Percentiles rank a stretch among this genome's conserved stretches.
Conservation (phyloP, 2,797 vertebrate species). For the Rhynchotus rufescens region DNA sequence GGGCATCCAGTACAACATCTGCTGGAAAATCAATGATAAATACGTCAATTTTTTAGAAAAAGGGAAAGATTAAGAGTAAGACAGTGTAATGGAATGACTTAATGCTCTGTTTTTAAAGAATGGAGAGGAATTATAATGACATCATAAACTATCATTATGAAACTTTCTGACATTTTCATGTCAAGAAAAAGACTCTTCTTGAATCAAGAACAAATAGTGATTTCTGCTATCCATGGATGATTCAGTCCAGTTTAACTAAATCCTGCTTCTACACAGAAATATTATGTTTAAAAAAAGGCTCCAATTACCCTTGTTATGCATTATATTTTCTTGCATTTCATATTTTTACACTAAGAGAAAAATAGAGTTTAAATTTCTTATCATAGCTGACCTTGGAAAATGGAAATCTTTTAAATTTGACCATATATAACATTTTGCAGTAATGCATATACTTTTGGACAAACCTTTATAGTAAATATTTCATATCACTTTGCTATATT, state of each 20-base stretch:
- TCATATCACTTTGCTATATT: not conserved
- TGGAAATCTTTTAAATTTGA: conserved; percentile 9
- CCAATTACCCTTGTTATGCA: not conserved
- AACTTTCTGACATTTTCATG: conserved; percentile 66
- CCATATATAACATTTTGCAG: not conserved
- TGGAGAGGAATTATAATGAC: conserved; percentile 55
- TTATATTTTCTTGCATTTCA: not conserved
- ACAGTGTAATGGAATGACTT: conserved; percentile 58
- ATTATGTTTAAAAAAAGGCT: conserved; percentile 30
- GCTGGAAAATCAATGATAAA: conserved; percentile 73
- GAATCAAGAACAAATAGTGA: conserved; percentile 54
- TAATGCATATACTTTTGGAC: not conserved
- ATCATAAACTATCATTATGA: conserved; percentile 67
- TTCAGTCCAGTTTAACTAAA: conserved; percentile 70
- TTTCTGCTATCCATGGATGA: conserved; percentile 43
- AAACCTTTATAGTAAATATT: conserved; percentile 9
- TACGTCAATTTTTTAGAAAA: conserved; percentile 57
- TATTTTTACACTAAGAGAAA: conserved; percentile 29
- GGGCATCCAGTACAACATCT: conserved; percentile 61
- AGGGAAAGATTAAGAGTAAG: conserved; percentile 48
- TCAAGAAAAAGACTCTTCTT: conserved; percentile 59
- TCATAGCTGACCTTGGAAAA: not conserved
- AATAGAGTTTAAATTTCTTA: conserved; percentile 40
- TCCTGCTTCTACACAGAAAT: conserved; percentile 29
- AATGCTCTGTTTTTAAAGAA: conserved; percentile 62